phyloP scores from a whole-genome alignment of 2,113 vertebrate species.

The Tachysurus vachellii region DNA sequence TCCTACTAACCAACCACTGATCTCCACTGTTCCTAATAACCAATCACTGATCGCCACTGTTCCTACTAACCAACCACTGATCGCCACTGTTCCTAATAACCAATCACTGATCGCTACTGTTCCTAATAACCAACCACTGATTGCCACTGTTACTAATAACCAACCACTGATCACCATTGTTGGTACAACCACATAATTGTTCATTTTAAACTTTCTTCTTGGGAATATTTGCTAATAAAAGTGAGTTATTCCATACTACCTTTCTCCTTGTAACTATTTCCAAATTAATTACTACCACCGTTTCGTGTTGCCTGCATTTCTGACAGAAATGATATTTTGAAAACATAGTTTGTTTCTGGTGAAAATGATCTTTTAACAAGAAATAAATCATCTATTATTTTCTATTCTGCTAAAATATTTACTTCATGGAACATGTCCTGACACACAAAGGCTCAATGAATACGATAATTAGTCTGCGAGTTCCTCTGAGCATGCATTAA shows the following conservation, averaged over 20 bases:
- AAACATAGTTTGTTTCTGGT: neutral
- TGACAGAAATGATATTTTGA: neutral
- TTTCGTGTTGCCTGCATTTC: neutral
- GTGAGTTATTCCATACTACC: neutral
- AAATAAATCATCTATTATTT: neutral
- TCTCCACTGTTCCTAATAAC: neutral
- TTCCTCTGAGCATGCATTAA: neutral
- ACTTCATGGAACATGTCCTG: neutral
- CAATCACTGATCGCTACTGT: neutral
- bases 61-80: neutral
- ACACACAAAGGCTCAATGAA: neutral
- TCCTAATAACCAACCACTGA: neutral
- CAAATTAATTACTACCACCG: neutral
- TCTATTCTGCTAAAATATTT: neutral
- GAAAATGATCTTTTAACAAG: neutral
- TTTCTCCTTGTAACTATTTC: neutral
- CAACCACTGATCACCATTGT: neutral
- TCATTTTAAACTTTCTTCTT: neutral
- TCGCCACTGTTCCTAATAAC: neutral
- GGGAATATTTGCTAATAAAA: neutral
- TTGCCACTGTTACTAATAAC: neutral
- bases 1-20: neutral
- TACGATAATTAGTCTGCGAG: neutral
- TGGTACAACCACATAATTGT: neutral
- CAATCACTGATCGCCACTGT: neutral